These are phyloP conservation scores for Zootoca vivipara DNA, from an alignment of 2,113 vertebrate genomes.

Conservation along the genomic window DNA sequence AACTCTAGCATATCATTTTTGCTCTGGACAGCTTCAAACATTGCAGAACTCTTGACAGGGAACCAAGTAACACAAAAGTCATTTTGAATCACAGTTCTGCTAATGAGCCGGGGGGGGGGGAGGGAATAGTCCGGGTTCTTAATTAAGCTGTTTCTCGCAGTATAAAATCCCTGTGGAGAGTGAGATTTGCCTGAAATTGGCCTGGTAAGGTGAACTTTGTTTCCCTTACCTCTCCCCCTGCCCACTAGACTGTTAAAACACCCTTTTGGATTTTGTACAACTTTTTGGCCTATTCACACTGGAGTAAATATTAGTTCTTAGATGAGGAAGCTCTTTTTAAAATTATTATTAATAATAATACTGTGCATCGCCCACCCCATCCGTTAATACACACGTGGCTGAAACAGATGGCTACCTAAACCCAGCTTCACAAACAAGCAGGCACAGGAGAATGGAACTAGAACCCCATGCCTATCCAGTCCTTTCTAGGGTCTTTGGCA, in stretches of 20 bases:
- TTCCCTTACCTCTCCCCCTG: not conserved
- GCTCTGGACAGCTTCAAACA: not conserved
- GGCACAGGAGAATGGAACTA: not conserved
- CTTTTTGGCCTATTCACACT: not conserved
- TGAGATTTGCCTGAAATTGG: not conserved
- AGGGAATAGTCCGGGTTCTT: not conserved
- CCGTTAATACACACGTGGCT: not conserved
- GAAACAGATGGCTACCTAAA: not conserved
- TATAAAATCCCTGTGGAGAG: conserved; percentile 12
- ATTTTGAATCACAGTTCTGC: conserved; percentile 47
- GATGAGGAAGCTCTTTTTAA: not conserved
- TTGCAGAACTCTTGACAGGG: not conserved
- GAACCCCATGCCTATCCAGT: not conserved
- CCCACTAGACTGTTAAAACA: conserved; percentile 46
- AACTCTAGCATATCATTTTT: not conserved
- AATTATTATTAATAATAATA: not conserved
- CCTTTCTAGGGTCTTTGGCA: not conserved
- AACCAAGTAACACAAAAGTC: not conserved
- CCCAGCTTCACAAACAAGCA: not conserved
- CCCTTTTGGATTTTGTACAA: conserved; percentile 48
- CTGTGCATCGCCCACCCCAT: too few species aligned
- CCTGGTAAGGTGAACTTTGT: not conserved
- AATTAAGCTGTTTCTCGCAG: not conserved
- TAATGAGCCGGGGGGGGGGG: conserved; percentile 28
- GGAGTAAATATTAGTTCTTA: conserved; percentile 30